Evolutionary conservation across 1,140 invertebrate genomes (phyloP), one percentile per base, ranked within the genome.

Genomic region (Drosophila lacertosa): DNA sequence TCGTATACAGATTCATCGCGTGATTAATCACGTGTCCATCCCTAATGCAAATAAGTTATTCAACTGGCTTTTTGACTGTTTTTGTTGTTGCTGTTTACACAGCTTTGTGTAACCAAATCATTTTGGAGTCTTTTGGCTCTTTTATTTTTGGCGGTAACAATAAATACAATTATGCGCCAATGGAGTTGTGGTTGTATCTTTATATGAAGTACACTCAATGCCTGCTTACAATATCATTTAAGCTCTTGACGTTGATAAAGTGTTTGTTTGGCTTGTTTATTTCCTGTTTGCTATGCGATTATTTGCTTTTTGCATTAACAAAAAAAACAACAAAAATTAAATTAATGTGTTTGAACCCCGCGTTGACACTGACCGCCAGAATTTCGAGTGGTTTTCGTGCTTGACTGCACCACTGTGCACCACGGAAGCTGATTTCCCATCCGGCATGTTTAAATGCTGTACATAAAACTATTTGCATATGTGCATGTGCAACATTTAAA

Each of bases 201-300:
- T 48, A 29, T 10, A 67, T 73, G 68, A 77, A 82, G 74, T 70
- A 58, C 53, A 60, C 57, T 83, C 54, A 40, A 45, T 48, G 66
- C 60, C 55, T 47, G 33, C 58, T 24, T 39, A 71, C 58, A 58
- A 64, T 70, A 69, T 69, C 51, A 53, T 63, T 83, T 65, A 88
- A 77, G 78, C 74, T 74, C 58, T 83, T 77, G 79, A 77, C 74
- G 70, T 82, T 83, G 79, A 83, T 77, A 58, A 71, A 86, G 69
- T 77, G 74, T 66, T 72, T 77, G 74, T 66, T 72, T 70, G 62
- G 40, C 9, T 24, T 22, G 54, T 45, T 51, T 76, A 74, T 67
- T 86, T 86, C 81, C 81, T 88, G 65, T 57, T 54, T 40, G 35
- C 45, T 15, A 48, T 48, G 22, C 65, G 58, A 47, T 60, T 73